Conservation (phyloP, 2,113 vertebrate species). For the Neoarius graeffei region DNA sequence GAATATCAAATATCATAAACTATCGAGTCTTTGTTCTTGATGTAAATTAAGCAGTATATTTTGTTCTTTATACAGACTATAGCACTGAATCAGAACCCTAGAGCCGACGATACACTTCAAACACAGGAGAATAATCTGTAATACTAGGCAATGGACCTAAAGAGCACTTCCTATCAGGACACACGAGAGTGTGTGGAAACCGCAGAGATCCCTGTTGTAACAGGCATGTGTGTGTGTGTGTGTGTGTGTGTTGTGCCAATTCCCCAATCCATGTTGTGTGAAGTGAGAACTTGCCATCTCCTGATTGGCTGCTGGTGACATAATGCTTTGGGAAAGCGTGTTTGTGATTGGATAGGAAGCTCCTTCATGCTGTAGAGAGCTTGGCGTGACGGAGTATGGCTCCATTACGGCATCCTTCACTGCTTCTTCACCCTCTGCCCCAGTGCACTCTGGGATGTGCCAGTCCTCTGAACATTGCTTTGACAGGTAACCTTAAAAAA, state of each 20-base stretch:
- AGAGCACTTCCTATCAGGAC: not conserved
- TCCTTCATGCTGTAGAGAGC: constrained; percentile 61
- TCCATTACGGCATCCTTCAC: constrained; percentile 23
- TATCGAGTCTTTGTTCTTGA: not conserved
- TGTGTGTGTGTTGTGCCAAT: constrained; percentile 51
- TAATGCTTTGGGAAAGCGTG: constrained; percentile 64
- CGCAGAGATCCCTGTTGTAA: constrained; percentile 2
- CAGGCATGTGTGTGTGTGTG: constrained; percentile 47
- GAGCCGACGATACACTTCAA: not conserved
- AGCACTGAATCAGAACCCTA: not conserved
- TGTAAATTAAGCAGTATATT: not conserved
- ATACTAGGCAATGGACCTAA: not conserved
- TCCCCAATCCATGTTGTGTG: constrained; percentile 62
- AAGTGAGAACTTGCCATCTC: constrained; percentile 57
- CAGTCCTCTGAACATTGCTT: constrained; percentile 36
- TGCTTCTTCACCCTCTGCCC: constrained; percentile 6
- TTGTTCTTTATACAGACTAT: not conserved
- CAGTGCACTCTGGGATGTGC: constrained; percentile 37
- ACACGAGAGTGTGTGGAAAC: constrained; percentile 33
- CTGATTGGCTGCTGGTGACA: constrained; percentile 74
- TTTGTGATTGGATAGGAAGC: constrained; percentile 62
- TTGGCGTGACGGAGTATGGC: constrained; percentile 30
- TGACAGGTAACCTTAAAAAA: constrained; percentile 45
- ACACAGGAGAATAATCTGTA: not conserved
- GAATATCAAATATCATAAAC: not conserved